Conservation (phyloP, 2,888 invertebrate species). For the Arenicola marina region DNA sequence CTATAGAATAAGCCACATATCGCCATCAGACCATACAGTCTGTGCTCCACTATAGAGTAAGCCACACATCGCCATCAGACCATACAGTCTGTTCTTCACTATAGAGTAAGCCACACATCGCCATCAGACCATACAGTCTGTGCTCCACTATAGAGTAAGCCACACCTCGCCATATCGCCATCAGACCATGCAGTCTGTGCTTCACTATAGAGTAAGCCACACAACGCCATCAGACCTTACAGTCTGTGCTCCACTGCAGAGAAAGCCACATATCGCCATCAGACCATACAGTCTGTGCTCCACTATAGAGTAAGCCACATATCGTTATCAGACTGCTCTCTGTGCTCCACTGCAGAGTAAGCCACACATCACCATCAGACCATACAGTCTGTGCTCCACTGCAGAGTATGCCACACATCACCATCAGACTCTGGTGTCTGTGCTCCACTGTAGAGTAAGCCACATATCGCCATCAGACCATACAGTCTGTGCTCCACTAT, state of each 20-base stretch:
- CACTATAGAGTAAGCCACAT: conserved; percentile 25
- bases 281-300: conserved; percentile 24
- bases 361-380: conserved; percentile 19
- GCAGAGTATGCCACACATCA: conserved; percentile 24
- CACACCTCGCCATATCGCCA: conserved; percentile 10
- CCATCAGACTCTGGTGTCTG: conserved; percentile 22
- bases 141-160: conserved; percentile 27
- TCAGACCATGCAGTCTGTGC: conserved; percentile 24
- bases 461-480: conserved; percentile 19
- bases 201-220: conserved; percentile 26
- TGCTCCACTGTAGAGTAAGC: conserved; percentile 27
- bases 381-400: conserved; percentile 22
- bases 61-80: conserved; percentile 19
- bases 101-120: conserved; percentile 25
- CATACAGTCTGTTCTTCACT: conserved; percentile 23
- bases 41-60: conserved; percentile 27
- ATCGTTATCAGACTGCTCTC: conserved; percentile 19
- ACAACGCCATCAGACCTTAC: conserved; percentile 21
- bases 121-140: conserved; percentile 23
- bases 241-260: conserved; percentile 23
- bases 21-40: conserved; percentile 21
- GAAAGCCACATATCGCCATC: conserved; percentile 22
- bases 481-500: conserved; percentile 23
- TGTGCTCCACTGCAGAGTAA: conserved; percentile 26
- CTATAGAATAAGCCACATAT: conserved; percentile 25